Evolutionary conservation across 2,888 invertebrate genomes (phyloP).

Genomic region (Leucophora obtusa): DNA sequence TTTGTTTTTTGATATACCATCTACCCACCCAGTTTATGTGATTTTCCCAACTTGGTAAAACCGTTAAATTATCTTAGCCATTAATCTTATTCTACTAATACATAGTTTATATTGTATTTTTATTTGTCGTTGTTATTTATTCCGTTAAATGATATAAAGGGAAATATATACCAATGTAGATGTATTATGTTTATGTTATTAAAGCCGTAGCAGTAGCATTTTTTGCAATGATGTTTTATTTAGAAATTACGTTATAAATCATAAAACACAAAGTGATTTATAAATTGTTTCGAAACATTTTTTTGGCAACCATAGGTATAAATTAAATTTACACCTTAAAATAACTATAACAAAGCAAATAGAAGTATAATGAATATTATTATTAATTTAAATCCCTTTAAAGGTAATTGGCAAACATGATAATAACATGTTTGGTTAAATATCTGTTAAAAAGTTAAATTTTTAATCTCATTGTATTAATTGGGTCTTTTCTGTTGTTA

Average conservation of each 20-base stretch:
- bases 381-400: neutral
- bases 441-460: neutral
- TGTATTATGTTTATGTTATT: neutral
- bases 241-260: no score
- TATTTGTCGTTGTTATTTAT: neutral
- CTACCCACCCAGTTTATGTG: conserved; percentile 32
- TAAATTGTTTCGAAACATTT: neutral
- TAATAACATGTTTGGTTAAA: neutral
- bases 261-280: neutral
- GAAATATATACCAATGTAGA: neutral
- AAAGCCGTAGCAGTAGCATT: neutral
- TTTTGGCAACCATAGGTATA: neutral
- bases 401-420: neutral
- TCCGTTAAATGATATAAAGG: neutral
- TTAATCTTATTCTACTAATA: conserved; percentile 22
- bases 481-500: neutral
- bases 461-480: neutral
- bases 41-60: conserved; percentile 29
- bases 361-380: no score
- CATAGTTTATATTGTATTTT: conserved; percentile 2
- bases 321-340: neutral
- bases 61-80: conserved; percentile 21
- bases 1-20: conserved; percentile 18
- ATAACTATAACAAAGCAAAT: neutral
- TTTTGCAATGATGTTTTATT: neutral